A percentile compares a stretch with the other conserved stretches of the same genome.
phyloP scores from a whole-genome alignment of 2,113 vertebrate genomes.

The Psilopogon haemacephalus region DNA sequence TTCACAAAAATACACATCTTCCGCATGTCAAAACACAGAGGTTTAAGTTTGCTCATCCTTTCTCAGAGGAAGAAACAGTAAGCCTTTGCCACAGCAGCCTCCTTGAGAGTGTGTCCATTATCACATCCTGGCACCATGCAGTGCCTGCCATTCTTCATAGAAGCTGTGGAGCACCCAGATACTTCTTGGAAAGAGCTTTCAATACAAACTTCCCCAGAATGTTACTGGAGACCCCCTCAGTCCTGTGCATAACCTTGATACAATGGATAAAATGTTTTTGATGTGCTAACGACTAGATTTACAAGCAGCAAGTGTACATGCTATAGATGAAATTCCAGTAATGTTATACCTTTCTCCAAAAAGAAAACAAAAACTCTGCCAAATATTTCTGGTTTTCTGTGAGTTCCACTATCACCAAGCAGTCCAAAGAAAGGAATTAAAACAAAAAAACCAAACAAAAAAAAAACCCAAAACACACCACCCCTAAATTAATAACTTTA shows the following conservation, averaged over 20 bases:
- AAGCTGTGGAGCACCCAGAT: background rate
- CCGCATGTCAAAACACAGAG: background rate
- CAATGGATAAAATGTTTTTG: background rate
- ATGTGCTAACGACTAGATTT: background rate
- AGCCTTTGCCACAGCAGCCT: background rate
- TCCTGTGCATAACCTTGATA: background rate
- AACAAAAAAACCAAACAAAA: background rate
- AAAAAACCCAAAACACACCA: too few relatives aligned
- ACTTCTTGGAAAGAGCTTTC: conserved; percentile 5
- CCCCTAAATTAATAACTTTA: background rate
- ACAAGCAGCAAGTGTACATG: background rate
- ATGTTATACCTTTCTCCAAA: background rate
- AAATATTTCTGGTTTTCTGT: background rate
- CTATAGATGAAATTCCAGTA: background rate
- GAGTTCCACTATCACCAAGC: background rate
- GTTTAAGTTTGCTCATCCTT: background rate
- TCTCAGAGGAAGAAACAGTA: background rate
- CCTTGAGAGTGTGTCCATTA: background rate
- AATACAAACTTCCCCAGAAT: background rate
- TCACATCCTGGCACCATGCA: background rate
- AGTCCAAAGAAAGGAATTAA: background rate
- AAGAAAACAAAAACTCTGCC: background rate
- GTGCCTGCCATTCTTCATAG: background rate
- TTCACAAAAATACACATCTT: background rate
- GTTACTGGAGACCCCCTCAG: background rate